Percentiles rank a stretch among this genome's conserved stretches.
These are phyloP conservation scores for Nematopogon swammerdamellus DNA, from an alignment of 2,888 invertebrate species.

Conservation along the genomic window DNA sequence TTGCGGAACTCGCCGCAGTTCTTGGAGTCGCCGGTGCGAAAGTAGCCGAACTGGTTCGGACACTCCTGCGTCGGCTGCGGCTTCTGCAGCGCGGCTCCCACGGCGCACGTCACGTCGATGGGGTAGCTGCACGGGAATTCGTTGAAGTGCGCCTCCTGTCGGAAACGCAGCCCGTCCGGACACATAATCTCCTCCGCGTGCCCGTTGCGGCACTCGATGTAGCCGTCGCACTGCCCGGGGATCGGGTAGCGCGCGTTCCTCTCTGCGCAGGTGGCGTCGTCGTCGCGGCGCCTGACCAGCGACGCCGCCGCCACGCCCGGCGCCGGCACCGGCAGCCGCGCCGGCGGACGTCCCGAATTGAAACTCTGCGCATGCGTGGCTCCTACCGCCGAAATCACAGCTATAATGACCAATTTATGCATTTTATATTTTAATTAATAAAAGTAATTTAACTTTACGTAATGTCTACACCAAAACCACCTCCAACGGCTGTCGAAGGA, in stretches of 20 bases:
- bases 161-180: conserved; percentile 68
- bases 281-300: conserved; percentile 19
- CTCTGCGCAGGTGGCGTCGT: conserved; percentile 54
- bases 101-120: conserved; percentile 64
- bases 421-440: too few relatives aligned
- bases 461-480: too few relatives aligned
- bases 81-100: conserved; percentile 49
- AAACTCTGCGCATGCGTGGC: too few relatives aligned
- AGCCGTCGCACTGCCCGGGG: conserved; percentile 60
- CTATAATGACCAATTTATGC: too few relatives aligned
- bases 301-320: conserved; percentile 11
- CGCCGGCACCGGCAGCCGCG: conserved; percentile 1
- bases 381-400: too few relatives aligned
- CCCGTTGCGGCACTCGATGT: conserved; percentile 60
- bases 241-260: conserved; percentile 58
- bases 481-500: too few relatives aligned
- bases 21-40: conserved; percentile 22
- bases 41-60: conserved; percentile 71
- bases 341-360: too few relatives aligned
- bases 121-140: conserved; percentile 71
- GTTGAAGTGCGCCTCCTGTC: conserved; percentile 53
- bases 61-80: conserved; percentile 64
- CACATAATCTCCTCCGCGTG: conserved; percentile 62
- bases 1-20: conserved; percentile 69
- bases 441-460: too few relatives aligned